Evolutionary conservation across 2,113 vertebrate genomes (phyloP), one percentile per base, ranked within the genome.

Genomic region (Patagioenas fasciata): DNA sequence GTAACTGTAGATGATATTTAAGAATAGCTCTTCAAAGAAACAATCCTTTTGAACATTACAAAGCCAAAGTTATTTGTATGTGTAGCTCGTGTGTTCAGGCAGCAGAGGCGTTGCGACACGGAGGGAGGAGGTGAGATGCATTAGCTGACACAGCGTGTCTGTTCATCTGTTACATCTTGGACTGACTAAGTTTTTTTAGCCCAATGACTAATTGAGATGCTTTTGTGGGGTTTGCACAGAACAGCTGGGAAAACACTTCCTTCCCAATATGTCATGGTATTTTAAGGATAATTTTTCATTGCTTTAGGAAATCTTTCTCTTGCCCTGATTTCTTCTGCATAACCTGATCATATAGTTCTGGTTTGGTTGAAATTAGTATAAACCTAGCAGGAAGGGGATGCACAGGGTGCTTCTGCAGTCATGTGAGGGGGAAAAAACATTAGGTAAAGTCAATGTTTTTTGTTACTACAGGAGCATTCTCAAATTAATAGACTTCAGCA

Each of bases 41-140:
- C n/a, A 44, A 54, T 24, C 64, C 9, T 83, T 64, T 15, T 26
- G n/a, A 44, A 44, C 13, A 51, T 47, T 9, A 47, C 44, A 25
- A 1, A 54, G 23, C 6, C 7, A 19, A 9, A 21, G 1, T 16
- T 74, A 4, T 25, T 73, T 15, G 3, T 10, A 8, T 15, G 19
- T 44, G 26, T 57, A 58, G 42, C 18, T 84, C 0, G 0, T 4
- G 14, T 10, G 31, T 38, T 73, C 15, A n/a, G 50, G 57, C 64
- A 74, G 42, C n/a, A 42, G 50, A 85, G 36, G 15, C 20, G 17
- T 21, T 67, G 48, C 6, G 11, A 32, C 0, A 4, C 17, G 14
- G 34, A 38, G 60, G 36, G 77, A 89, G 58, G 84, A 54, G 62
- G 48, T 0, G 2, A 44, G 66, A 82, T 28, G 48, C 13, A 10